phyloP scores from a whole-genome alignment of 2,113 vertebrate species.

The Bagarius yarrelli region DNA sequence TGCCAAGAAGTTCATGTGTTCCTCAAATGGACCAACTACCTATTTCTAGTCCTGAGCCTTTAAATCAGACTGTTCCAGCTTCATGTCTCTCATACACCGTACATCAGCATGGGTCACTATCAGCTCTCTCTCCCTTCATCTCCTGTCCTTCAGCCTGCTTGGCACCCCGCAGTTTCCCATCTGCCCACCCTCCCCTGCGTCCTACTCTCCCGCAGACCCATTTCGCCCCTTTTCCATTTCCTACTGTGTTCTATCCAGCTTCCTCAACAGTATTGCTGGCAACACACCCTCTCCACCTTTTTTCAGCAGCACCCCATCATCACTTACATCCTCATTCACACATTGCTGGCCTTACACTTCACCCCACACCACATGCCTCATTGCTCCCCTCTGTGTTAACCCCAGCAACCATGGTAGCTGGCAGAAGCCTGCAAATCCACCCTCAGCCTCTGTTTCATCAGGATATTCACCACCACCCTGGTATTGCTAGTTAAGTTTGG shows the following conservation, averaged over 20 bases:
- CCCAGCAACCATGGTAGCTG: constrained; percentile 65
- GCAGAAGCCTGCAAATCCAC: constrained; percentile 71
- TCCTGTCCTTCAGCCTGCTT: constrained; percentile 63
- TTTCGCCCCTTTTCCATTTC: constrained; percentile 64
- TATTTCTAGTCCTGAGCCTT: constrained; percentile 59
- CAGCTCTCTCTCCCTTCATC: constrained; percentile 63
- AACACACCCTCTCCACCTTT: constrained; percentile 70
- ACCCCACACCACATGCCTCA: constrained; percentile 64
- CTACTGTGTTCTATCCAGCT: constrained; percentile 66
- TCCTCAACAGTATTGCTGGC: constrained; percentile 70
- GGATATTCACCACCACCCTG: constrained; percentile 71
- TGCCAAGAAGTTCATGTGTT: constrained; percentile 59
- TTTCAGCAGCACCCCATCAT: constrained; percentile 64
- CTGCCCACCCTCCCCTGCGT: constrained; percentile 79
- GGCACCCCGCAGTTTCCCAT: constrained; percentile 74
- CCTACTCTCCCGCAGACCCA: constrained; percentile 70
- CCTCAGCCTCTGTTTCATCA: constrained; percentile 76
- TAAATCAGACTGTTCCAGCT: constrained; percentile 59
- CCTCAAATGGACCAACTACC: constrained; percentile 34
- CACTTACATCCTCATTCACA: constrained; percentile 71
- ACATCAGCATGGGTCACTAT: constrained; percentile 79
- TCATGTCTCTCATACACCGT: constrained; percentile 74
- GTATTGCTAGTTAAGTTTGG: constrained; percentile 56
- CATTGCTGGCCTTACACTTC: constrained; percentile 73
- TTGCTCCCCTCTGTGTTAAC: constrained; percentile 75